Conservation (phyloP, 1,140 invertebrate genomes). For the Drosophila pseudoananassae region DNA sequence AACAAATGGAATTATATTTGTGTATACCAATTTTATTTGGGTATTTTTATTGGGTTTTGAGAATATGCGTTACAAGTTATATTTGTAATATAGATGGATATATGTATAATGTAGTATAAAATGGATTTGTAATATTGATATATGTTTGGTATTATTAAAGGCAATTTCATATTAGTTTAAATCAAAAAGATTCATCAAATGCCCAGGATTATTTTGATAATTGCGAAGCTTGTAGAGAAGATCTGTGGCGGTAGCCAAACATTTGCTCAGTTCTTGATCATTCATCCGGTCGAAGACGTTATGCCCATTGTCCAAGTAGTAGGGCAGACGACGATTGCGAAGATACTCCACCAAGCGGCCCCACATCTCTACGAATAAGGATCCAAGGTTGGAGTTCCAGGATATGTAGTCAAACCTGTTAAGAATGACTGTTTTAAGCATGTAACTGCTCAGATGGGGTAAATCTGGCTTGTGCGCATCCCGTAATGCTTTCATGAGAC, state of each 20-base stretch:
- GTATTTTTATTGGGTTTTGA: no score
- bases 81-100: no score
- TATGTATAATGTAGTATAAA: no score
- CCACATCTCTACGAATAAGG: constrained; percentile 30
- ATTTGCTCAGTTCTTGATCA: not conserved
- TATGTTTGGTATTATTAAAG: no score
- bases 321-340: not conserved
- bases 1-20: no score
- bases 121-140: no score
- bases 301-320: constrained; percentile 3
- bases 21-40: no score
- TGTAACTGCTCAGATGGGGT: constrained; percentile 40
- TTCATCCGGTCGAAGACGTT: constrained; percentile 45
- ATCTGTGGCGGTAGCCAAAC: not conserved
- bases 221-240: not conserved
- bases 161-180: not conserved
- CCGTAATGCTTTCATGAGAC: constrained; percentile 44
- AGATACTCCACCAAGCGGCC: constrained; percentile 2
- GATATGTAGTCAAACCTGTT: not conserved
- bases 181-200: not conserved
- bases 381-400: not conserved
- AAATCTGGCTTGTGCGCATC: constrained; percentile 6
- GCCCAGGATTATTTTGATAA: no score
- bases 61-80: no score
- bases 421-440: constrained; percentile 45